These are phyloP conservation scores for Nomada goodeniana DNA, from an alignment of 2,888 invertebrate genomes.

Conservation along the genomic window DNA sequence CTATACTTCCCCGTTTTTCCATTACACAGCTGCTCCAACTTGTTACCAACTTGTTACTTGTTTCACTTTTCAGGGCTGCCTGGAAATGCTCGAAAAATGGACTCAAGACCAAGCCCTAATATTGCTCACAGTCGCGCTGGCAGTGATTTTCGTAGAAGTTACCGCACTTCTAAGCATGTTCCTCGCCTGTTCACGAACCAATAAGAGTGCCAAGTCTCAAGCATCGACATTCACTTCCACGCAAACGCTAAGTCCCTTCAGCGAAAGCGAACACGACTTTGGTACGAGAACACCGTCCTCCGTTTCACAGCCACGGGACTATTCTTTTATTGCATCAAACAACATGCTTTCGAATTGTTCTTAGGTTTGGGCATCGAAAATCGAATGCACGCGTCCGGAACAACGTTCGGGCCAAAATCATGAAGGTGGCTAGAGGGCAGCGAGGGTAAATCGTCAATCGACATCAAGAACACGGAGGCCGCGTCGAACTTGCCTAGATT, in stretches of 20 bases:
- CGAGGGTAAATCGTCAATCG: constrained; percentile 68
- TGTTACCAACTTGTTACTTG: background rate
- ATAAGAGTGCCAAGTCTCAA: constrained; percentile 85
- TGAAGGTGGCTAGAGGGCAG: constrained; percentile 83
- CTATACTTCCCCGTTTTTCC: too few relatives aligned
- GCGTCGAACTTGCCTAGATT: constrained; percentile 42
- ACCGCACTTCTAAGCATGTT: constrained; percentile 89
- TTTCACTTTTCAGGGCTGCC: constrained; percentile 87
- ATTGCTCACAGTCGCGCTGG: constrained; percentile 88
- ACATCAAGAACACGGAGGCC: constrained; percentile 47
- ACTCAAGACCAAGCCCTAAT: constrained; percentile 90
- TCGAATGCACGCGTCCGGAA: constrained; percentile 79
- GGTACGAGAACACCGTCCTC: constrained; percentile 64
- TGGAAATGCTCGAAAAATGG: constrained; percentile 90
- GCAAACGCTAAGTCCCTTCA: constrained; percentile 80
- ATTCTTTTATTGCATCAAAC: background rate
- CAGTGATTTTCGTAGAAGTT: constrained; percentile 90
- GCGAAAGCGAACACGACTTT: constrained; percentile 79
- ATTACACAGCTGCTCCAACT: background rate
- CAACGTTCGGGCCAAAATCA: constrained; percentile 81
- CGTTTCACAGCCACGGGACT: too few relatives aligned
- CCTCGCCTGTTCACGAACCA: constrained; percentile 89
- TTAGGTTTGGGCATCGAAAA: constrained; percentile 79
- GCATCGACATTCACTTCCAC: constrained; percentile 81
- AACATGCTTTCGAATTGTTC: constrained; percentile 13